Evolutionary conservation across 2,888 invertebrate genomes (phyloP).

Genomic region (Zygogramma bicolorata): DNA sequence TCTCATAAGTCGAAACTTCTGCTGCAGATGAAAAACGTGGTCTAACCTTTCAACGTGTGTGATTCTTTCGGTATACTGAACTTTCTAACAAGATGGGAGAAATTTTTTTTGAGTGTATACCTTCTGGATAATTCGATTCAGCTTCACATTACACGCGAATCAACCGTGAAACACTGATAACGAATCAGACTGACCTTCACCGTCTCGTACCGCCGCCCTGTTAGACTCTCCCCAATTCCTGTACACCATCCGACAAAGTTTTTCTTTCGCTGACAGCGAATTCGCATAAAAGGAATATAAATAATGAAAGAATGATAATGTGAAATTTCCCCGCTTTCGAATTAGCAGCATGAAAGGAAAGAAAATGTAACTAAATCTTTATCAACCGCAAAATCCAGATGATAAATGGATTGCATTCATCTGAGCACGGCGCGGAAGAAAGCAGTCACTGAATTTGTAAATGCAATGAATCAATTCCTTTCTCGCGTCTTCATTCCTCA

Average conservation of each 20-base stretch:
- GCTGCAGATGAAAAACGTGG: too few relatives aligned
- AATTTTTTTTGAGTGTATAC: too few relatives aligned
- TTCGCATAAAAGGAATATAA: slow-evolving; percentile 59
- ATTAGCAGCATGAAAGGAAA: slow-evolving; percentile 62
- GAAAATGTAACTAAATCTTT: slow-evolving; percentile 66
- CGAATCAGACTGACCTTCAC: too few relatives aligned
- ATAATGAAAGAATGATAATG: slow-evolving; percentile 66
- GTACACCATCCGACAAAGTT: slow-evolving; percentile 13
- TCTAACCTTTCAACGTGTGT: too few relatives aligned
- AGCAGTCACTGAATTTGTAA: slow-evolving; percentile 61
- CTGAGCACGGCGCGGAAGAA: slow-evolving; percentile 57
- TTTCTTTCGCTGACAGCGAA: slow-evolving; percentile 34
- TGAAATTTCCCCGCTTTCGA: slow-evolving; percentile 62
- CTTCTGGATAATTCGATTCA: too few relatives aligned
- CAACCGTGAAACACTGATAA: too few relatives aligned
- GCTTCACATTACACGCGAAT: too few relatives aligned
- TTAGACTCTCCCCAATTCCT: not conserved
- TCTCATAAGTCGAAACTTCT: too few relatives aligned
- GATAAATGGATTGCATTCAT: slow-evolving; percentile 65
- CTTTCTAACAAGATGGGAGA: too few relatives aligned
- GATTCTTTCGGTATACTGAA: too few relatives aligned
- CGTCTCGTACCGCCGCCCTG: too few relatives aligned
- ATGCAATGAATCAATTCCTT: slow-evolving; percentile 52
- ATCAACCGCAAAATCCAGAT: slow-evolving; percentile 65
- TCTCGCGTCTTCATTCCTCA: slow-evolving; percentile 56